phyloP scores from a whole-genome alignment of 2,888 invertebrate species.

The Nematopogon swammerdamellus region DNA sequence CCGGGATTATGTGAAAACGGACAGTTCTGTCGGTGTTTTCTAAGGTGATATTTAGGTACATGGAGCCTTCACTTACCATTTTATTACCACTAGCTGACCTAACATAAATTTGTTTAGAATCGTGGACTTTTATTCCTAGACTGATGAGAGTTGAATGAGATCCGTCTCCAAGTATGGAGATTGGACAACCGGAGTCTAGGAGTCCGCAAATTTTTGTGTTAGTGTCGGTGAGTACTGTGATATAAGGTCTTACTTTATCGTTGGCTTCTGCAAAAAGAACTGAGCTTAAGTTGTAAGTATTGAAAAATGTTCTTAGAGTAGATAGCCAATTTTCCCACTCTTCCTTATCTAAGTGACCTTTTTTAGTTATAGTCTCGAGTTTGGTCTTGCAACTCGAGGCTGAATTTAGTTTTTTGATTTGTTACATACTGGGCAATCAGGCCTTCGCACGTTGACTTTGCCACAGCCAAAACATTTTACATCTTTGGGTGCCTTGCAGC shows the following conservation, averaged over 20 bases:
- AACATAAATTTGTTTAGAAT: not conserved
- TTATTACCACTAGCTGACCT: not conserved
- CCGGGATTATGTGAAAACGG: not conserved
- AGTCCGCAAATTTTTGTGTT: not conserved
- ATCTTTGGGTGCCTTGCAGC: not conserved
- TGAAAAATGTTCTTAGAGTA: not conserved
- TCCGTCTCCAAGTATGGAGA: not conserved
- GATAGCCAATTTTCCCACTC: conserved; percentile 2
- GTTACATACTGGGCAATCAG: conserved; percentile 1
- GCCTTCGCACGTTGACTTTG: not conserved
- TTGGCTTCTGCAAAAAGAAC: not conserved
- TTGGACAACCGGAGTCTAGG: not conserved
- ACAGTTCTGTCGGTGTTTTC: not conserved
- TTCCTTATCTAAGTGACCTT: not conserved
- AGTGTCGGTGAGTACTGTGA: not conserved
- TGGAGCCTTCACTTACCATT: not conserved
- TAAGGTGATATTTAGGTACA: not conserved
- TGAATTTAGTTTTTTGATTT: not conserved
- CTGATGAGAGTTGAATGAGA: not conserved
- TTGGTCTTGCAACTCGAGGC: not conserved
- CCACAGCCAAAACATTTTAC: conserved; percentile 1
- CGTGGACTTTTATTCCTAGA: not conserved
- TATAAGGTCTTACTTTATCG: not conserved
- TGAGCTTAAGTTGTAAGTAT: not conserved
- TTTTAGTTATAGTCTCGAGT: not conserved